Base-by-base conservation (phyloP, 2,113 vertebrate genomes). In the Tympanuchus pallidicinctus region DNA sequence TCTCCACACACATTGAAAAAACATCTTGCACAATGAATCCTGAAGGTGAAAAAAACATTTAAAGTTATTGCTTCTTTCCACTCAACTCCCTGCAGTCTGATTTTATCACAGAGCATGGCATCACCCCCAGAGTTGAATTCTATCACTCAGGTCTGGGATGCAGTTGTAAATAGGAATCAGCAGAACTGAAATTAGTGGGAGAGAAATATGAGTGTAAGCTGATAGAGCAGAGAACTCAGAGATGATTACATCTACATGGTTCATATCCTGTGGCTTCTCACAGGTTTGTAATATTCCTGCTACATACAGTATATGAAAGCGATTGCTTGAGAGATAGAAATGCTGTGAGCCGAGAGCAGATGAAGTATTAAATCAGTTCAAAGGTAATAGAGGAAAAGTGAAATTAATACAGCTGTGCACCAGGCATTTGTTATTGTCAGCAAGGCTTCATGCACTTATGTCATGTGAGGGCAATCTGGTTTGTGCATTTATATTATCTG, bases 361-460 rank as follows among this genome's bases (percentile, higher is more conserved):
- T 78, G 34, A 78, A 77, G 38, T 66, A 52, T 80, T 80, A 66
- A 88, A 83, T 82, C 50, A 92, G 52, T 89, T 82, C 34, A 67
- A 70, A 71, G 34, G 13, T 25, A 81, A 12, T 14, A 70, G 17
- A 73, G 65, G 34, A 71, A 64, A 77, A 71, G 32, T 52, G 47
- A 67, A 80, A 89, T 91, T 74, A 88, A 84, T 88, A 61, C 8
- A 76, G 54, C 61, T 69, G 32, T 54, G 54, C 54, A 79, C 10
- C 3, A 36, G 70, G 48, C 54, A 82, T 94, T 78, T 89, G 32
- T 81, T 82, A 59, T 72, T 64, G 72, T 57, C 81, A 86, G 66
- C 48, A 76, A 48, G 82, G 47, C 56, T 85, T 9, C 11, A 19
- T 24, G 42, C 20, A 6, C 12, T 88, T 10, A 2, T 70, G 25